Conservation (phyloP, 2,888 invertebrate species). For the Lacanobia oleracea region DNA sequence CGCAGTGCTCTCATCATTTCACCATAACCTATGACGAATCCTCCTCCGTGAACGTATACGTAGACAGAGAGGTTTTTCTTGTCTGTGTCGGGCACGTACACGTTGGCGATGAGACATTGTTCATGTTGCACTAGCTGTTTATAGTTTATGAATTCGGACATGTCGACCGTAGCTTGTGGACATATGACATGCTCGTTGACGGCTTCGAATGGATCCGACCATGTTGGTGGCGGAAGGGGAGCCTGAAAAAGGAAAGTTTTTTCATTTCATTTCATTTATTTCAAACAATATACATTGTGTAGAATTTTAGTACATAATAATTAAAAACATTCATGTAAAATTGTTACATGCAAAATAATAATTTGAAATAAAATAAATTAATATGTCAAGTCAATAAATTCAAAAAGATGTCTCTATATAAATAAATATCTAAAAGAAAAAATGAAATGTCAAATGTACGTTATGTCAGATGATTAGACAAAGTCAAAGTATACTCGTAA, state of each 20-base stretch:
- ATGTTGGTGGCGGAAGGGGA: constrained; percentile 46
- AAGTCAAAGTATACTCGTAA: no score
- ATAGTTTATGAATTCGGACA: not conserved
- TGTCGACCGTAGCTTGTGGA: constrained; percentile 31
- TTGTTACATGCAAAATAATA: no score
- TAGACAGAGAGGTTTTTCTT: constrained; percentile 38
- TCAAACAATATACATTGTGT: no score
- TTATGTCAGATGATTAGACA: no score
- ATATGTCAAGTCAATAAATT: no score
- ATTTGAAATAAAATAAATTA: no score
- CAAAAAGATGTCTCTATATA: no score
- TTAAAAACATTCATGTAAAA: no score
- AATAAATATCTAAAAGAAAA: no score
- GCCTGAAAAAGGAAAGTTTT: constrained; percentile 14
- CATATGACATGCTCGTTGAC: constrained; percentile 39
- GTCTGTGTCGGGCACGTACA: constrained; percentile 68
- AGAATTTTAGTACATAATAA: no score
- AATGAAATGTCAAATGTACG: no score
- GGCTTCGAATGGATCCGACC: constrained; percentile 46
- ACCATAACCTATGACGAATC: constrained; percentile 29
- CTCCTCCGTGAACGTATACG: constrained; percentile 76
- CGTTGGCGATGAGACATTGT: constrained; percentile 70
- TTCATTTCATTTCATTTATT: no score
- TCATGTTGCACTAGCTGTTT: constrained; percentile 53
- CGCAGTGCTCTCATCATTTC: constrained; percentile 64